Conservation (phyloP, 2,797 vertebrate species). For the Oreochromis grahami region DNA sequence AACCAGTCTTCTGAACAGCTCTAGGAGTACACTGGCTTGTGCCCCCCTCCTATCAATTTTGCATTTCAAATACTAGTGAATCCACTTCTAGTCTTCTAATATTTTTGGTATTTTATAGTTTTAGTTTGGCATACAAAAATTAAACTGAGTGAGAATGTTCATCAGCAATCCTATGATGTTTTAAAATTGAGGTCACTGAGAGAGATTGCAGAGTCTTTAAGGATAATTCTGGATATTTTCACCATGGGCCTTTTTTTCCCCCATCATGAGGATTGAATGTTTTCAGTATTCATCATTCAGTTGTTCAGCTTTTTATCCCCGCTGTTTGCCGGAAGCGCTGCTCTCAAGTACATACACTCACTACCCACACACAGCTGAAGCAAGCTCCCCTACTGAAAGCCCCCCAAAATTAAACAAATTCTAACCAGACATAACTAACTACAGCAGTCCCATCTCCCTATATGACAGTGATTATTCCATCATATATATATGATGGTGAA, state of each 20-base stretch:
- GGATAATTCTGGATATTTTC: not conserved
- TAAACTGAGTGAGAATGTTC: not conserved
- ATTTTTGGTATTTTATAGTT: not conserved
- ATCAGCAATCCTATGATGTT: not conserved
- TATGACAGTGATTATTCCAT: not conserved
- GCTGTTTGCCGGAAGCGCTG: not conserved
- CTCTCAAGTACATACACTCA: constrained; percentile 1
- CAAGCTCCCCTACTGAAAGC: constrained; percentile 5
- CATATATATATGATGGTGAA: not conserved
- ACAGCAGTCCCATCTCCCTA: not conserved
- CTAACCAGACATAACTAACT: not conserved
- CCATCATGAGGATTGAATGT: not conserved
- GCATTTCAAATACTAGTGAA: not conserved
- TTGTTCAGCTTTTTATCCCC: not conserved
- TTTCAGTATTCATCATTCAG: constrained; percentile 5
- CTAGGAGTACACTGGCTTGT: not conserved
- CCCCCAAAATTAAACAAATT: not conserved
- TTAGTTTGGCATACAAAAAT: not conserved
- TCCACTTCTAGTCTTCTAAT: not conserved
- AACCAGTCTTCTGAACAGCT: not conserved
- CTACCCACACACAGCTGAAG: constrained; percentile 13
- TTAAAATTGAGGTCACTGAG: not conserved
- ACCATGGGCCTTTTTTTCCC: not conserved
- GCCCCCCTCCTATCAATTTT: not conserved
- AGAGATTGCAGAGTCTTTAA: not conserved